Evolutionary conservation across 2,797 vertebrate genomes (phyloP), one percentile per base, ranked within the genome.

Genomic region (Trematomus bernacchii): DNA sequence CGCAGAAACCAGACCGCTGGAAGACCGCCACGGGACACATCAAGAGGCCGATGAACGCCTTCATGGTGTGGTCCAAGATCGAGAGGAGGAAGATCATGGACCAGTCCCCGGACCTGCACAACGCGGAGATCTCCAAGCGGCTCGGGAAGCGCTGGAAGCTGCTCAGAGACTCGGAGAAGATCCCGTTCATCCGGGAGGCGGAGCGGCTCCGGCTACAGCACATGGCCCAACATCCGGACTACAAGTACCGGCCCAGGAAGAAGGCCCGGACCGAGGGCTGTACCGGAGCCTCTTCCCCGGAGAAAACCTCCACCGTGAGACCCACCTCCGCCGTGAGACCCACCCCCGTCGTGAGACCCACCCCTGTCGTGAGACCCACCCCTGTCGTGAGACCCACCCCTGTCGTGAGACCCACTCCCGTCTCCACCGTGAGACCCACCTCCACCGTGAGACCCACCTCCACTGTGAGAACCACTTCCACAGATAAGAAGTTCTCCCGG

Each of bases 201-300:
- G 98, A 99, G 94, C 93, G 97, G 81, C 95, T 99, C 80, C 95
- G 98, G 78, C 97, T 99, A 12, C 94, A 98, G 94, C 97, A 99
- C 97, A 98, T 98, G 97, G 97, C 97, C 27, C 97, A 98, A 81
- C 96, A 99, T 78, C 97, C 97, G 74, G 97, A 98, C 94, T 99
- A 99, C 95, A 99, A 99, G 89, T 99, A 99, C 95, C 92, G 98
- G 86, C 98, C 98, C 85, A 95, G 96, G 95, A 99, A 99, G 94
- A 99, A 98, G 86, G 96, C 97, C 89, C 97, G 97, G 87, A 94
- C 96, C 76, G 97, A 97, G 83, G 94, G 93, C 13, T 42, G 64
- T 2, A 66, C 92, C 1, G 86, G 93, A 10, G 77, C 90, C 57
- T 96, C 92, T 67, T 96, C 95, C 59, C 96, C 96, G 10, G 96